Percentiles rank a stretch among this genome's conserved stretches.
These are phyloP conservation scores for Phodopus roborovskii DNA, from an alignment of 2,113 vertebrate species.

Conservation along the genomic window DNA sequence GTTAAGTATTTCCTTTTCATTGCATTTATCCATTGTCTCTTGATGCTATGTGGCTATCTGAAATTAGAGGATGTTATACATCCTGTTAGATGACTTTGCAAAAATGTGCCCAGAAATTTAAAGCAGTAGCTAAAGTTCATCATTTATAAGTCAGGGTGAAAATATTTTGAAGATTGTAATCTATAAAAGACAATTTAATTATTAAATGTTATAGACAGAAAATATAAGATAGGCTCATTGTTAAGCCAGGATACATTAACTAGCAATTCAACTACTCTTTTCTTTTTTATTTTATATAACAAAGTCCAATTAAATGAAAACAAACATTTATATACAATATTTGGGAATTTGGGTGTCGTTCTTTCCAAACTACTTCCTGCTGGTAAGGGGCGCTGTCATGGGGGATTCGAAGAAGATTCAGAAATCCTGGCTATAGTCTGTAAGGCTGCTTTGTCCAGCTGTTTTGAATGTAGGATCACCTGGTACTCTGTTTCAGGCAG, in stretches of 20 bases:
- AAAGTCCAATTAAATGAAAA: too few relatives aligned
- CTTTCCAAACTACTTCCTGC: too few relatives aligned
- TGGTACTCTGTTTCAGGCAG: too few relatives aligned
- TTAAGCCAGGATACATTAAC: not conserved
- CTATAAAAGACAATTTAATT: not conserved
- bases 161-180: not conserved
- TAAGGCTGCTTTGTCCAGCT: too few relatives aligned
- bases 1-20: constrained; percentile 42
- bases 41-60: not conserved
- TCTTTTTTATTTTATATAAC: too few relatives aligned
- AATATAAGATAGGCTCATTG: not conserved
- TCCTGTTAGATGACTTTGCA: not conserved
- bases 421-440: too few relatives aligned
- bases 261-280: not conserved
- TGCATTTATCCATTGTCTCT: not conserved
- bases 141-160: not conserved
- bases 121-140: constrained; percentile 44
- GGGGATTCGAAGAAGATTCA: too few relatives aligned
- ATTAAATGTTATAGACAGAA: not conserved
- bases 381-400: too few relatives aligned
- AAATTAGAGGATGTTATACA: constrained; percentile 5
- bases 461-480: too few relatives aligned
- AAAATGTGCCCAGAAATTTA: not conserved
- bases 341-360: too few relatives aligned
- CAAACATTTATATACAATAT: too few relatives aligned